Percentiles rank a stretch among this genome's conserved stretches.
Evolutionary conservation across 2,113 vertebrate genomes (phyloP).

Genomic region (Aldabrachelys gigantea): DNA sequence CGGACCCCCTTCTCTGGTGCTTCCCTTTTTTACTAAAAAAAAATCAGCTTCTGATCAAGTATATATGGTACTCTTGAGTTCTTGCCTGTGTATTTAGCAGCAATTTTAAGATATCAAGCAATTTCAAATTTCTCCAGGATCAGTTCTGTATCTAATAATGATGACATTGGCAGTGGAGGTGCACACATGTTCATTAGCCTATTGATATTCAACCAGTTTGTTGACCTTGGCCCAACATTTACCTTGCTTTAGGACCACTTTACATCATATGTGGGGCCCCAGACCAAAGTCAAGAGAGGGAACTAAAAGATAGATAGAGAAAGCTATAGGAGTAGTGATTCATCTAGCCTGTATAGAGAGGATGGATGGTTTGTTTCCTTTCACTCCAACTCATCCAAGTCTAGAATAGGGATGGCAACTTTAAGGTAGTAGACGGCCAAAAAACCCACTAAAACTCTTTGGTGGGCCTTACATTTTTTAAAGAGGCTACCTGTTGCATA

Average conservation of each 20-base stretch:
- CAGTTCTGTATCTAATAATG: slow-evolving; percentile 22
- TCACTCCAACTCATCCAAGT: neutral
- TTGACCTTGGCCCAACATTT: neutral
- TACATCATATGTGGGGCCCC: neutral
- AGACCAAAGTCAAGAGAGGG: neutral
- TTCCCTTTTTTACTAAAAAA: too few relatives aligned
- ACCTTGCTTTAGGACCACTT: neutral
- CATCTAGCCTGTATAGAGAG: neutral
- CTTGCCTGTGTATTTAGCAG: slow-evolving; percentile 19
- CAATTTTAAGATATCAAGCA: slow-evolving; percentile 60
- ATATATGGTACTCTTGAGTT: neutral
- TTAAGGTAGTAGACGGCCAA: neutral
- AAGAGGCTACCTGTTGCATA: neutral
- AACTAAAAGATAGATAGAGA: neutral
- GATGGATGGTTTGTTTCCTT: neutral
- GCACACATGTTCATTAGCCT: neutral
- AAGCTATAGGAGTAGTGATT: neutral
- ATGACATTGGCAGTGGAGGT: slow-evolving; percentile 42
- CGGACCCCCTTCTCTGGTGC: too few relatives aligned
- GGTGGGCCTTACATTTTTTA: neutral
- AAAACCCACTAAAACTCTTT: neutral
- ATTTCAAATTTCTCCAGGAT: slow-evolving; percentile 70
- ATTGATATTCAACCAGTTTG: neutral
- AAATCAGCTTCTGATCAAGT: too few relatives aligned
- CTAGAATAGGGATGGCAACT: neutral